Evolutionary conservation across 2,113 vertebrate genomes (phyloP).

Genomic region (Mormyrus lacerda): DNA sequence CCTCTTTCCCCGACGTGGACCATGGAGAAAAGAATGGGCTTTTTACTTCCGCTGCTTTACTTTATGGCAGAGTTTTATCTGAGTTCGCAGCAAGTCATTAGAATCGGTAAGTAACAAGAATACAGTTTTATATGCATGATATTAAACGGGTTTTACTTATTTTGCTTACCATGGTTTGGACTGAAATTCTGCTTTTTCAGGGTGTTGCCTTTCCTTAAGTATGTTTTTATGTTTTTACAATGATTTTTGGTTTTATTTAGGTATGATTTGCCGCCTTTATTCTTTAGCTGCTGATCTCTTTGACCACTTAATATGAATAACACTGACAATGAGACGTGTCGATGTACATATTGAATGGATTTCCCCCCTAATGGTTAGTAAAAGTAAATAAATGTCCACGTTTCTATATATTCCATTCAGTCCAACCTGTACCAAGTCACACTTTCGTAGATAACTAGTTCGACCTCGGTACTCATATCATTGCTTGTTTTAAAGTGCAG

Average conservation of each 20-base stretch:
- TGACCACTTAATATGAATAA: neutral
- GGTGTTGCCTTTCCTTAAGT: neutral
- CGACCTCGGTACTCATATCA: neutral
- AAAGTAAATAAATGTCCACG: neutral
- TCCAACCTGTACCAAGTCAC: neutral
- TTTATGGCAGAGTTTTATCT: constrained; percentile 65
- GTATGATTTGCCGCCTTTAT: neutral
- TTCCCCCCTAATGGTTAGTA: neutral
- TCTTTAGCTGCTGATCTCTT: neutral
- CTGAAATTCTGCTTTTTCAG: neutral
- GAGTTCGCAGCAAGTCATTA: constrained; percentile 79
- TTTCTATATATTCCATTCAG: neutral
- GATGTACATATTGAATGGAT: neutral
- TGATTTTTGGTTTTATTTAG: neutral
- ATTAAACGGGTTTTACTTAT: neutral
- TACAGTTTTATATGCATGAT: neutral
- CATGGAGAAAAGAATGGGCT: constrained; percentile 63
- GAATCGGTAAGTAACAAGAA: constrained; percentile 75
- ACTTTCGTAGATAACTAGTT: neutral
- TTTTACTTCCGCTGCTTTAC: constrained; percentile 67
- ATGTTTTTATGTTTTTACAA: neutral
- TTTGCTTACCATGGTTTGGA: neutral
- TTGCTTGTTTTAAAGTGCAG: neutral
- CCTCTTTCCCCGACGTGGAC: constrained; percentile 53
- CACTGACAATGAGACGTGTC: neutral